phyloP scores from a whole-genome alignment of 2,113 vertebrate genomes.

The Notothenia coriiceps region DNA sequence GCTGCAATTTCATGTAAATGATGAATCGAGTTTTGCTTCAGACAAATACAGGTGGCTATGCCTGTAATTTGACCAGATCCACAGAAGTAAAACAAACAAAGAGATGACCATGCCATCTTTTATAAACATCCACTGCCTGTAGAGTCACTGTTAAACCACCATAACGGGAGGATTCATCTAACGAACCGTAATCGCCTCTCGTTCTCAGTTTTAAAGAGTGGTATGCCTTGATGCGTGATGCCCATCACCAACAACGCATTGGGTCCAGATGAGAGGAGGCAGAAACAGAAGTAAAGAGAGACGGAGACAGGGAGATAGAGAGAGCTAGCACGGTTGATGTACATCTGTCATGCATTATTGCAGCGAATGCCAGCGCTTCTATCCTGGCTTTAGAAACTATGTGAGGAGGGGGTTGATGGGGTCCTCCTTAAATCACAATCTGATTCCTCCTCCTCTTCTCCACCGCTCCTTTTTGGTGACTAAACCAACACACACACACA shows the following conservation, averaged over 20 bases:
- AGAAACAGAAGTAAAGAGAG: conserved; percentile 21
- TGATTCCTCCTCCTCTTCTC: conserved; percentile 29
- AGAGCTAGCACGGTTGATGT: conserved; percentile 71
- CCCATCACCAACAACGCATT: conserved; percentile 71
- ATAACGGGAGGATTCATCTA: conserved; percentile 11
- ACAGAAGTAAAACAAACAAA: neutral
- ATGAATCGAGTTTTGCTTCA: neutral
- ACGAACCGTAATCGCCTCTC: conserved; percentile 34
- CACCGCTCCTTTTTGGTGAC: conserved; percentile 53
- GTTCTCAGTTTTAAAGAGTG: conserved; percentile 29
- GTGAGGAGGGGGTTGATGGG: conserved; percentile 67
- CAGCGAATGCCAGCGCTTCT: conserved; percentile 79
- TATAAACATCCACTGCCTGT: conserved; percentile 15
- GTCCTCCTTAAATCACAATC: conserved; percentile 68
- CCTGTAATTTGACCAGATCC: neutral
- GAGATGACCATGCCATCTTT: conserved; percentile 2
- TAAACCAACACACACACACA: conserved; percentile 31
- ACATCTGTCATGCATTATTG: conserved; percentile 89
- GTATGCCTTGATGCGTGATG: conserved; percentile 50
- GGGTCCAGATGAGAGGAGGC: conserved; percentile 74
- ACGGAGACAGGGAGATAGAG: conserved; percentile 3
- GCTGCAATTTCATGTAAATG: neutral
- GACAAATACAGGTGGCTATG: neutral
- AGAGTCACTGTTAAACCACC: conserved; percentile 4
- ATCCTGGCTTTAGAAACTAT: conserved; percentile 80